Conservation (phyloP, 2,113 vertebrate genomes). For the Urocolius indicus region DNA sequence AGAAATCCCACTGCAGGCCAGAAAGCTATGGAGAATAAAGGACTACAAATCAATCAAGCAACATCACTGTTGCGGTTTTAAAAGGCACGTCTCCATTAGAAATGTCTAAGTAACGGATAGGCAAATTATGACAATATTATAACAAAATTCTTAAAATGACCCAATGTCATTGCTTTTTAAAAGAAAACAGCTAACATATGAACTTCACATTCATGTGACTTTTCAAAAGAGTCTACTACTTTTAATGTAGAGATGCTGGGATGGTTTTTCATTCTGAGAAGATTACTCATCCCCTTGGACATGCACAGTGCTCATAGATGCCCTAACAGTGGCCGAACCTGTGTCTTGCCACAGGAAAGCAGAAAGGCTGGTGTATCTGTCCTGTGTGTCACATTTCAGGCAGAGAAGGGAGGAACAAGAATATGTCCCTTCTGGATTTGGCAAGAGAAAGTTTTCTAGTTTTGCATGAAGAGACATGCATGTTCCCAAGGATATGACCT, state of each 20-base stretch:
- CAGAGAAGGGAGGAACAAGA: background rate
- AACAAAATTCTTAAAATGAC: background rate
- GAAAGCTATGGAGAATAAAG: slow-evolving; percentile 2
- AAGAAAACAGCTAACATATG: background rate
- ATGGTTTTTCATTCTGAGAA: background rate
- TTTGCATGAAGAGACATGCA: background rate
- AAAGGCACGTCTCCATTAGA: background rate
- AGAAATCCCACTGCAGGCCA: background rate
- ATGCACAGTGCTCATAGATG: background rate
- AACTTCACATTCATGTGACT: background rate
- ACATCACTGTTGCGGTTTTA: background rate
- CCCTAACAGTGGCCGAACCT: background rate
- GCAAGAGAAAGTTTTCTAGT: background rate
- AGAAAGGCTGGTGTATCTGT: background rate
- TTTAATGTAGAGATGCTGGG: background rate
- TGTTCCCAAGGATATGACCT: background rate
- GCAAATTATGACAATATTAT: background rate
- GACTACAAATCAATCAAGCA: background rate
- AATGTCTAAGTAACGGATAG: background rate
- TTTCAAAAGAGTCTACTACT: background rate
- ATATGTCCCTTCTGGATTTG: background rate
- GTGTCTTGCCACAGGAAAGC: background rate
- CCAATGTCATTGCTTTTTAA: background rate
- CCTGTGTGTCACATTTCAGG: background rate
- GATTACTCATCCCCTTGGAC: background rate